These are phyloP conservation scores for western clawed frog (Xenopus tropicalis) DNA, from an alignment of 2,113 vertebrate species.

Conservation along the genomic window UCB_Xtro_10.0 CM004450.2:104901501-104902000, in stretches of 20 bases:
- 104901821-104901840: slow-evolving; percentile 21
- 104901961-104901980: too few species aligned
- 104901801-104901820: slow-evolving; percentile 33
- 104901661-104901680: slow-evolving; percentile 40
- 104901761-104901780: slow-evolving; percentile 58
- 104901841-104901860: not conserved
- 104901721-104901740: slow-evolving; percentile 48
- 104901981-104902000: too few species aligned
- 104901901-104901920: too few species aligned
- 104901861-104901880: not conserved
- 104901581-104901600: not conserved
- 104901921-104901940: too few species aligned
- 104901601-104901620: not conserved
- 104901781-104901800: slow-evolving; percentile 54
- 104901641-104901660: slow-evolving; percentile 11
- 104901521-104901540: too few species aligned
- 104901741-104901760: slow-evolving; percentile 50
- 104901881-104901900: too few species aligned
- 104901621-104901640: not conserved
- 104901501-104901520: too few species aligned
- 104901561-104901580: not conserved
- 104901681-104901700: slow-evolving; percentile 39
- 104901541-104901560: too few species aligned
- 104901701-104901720: slow-evolving; percentile 47
- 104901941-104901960: too few species aligned